A percentile compares a stretch with the other conserved stretches of the same genome.
These are phyloP conservation scores for Agrotis ipsilon DNA, from an alignment of 2,888 invertebrate genomes.

Conservation along the genomic window DNA sequence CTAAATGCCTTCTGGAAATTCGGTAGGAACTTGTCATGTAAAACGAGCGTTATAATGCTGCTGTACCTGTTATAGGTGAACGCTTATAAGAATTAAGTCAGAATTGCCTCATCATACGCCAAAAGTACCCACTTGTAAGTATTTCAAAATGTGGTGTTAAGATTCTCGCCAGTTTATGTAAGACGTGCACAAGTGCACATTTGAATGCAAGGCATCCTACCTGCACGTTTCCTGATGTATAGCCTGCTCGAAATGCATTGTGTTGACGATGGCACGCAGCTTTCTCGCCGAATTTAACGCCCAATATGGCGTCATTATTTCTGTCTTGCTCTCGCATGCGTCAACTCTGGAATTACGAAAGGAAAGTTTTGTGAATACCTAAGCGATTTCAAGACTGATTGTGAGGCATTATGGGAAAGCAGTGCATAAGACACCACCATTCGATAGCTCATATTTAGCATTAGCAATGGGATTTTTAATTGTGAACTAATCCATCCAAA, in stretches of 20 bases:
- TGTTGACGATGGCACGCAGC: conserved; percentile 97
- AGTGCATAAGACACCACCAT: no score
- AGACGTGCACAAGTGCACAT: conserved; percentile 28
- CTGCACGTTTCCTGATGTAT: conserved; percentile 98
- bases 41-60: neutral
- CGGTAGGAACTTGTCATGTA: neutral
- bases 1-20: neutral
- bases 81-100: neutral
- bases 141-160: conserved; percentile 30
- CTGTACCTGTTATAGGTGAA: neutral
- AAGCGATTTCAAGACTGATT: neutral
- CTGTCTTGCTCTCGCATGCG: conserved; percentile 97
- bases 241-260: conserved; percentile 98
- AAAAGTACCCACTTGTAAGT: conserved; percentile 8
- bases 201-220: conserved; percentile 84
- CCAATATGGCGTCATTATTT: conserved; percentile 98
- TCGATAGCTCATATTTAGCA: no score
- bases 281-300: conserved; percentile 98
- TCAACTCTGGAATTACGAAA: conserved; percentile 88
- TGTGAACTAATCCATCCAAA: no score
- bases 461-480: no score
- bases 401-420: neutral
- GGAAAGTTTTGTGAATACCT: neutral
- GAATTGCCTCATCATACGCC: neutral
- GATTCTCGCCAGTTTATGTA: conserved; percentile 31